A percentile compares a stretch with the other conserved stretches of the same genome.
Evolutionary conservation across 2,113 vertebrate genomes (phyloP).

Genomic region (Ornithorhynchus anatinus): DNA sequence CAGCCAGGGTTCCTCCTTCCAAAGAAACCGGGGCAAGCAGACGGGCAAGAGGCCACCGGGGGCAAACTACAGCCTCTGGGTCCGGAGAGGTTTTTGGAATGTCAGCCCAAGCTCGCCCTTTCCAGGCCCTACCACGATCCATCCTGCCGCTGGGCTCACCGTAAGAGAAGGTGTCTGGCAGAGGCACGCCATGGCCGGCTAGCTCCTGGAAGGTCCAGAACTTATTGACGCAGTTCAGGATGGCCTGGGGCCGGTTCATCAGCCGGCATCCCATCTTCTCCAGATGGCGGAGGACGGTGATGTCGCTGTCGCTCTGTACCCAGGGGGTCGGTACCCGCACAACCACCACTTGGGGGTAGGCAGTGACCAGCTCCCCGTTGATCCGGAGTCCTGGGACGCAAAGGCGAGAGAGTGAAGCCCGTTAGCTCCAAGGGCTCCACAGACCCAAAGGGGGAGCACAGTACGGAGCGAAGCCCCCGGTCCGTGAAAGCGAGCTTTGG

Average conservation of each 20-base stretch:
- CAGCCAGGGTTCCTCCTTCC: not conserved
- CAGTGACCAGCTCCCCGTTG: slow-evolving; percentile 76
- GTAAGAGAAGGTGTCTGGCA: slow-evolving; percentile 82
- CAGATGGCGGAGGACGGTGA: slow-evolving; percentile 80
- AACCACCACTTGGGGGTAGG: slow-evolving; percentile 80
- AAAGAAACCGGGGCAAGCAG: not conserved
- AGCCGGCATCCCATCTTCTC: slow-evolving; percentile 82
- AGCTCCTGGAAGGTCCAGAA: slow-evolving; percentile 83
- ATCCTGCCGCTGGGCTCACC: slow-evolving; percentile 59
- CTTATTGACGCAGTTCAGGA: slow-evolving; percentile 82
- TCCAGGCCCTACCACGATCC: too few species aligned
- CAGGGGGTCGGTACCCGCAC: slow-evolving; percentile 82
- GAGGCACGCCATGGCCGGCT: slow-evolving; percentile 80
- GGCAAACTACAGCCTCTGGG: not conserved
- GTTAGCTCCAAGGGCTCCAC: not conserved
- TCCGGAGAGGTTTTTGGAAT: too few species aligned
- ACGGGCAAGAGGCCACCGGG: not conserved
- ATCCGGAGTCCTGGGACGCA: slow-evolving; percentile 73
- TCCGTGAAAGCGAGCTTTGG: too few species aligned
- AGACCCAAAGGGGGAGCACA: not conserved
- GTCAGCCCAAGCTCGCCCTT: too few species aligned
- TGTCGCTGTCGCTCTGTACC: slow-evolving; percentile 82
- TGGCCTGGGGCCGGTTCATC: slow-evolving; percentile 81
- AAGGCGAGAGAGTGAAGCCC: not conserved
- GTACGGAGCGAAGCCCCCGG: too few species aligned